These are phyloP conservation scores for Drosophila paucipuncta DNA, from an alignment of 2,888 invertebrate genomes.

Conservation along the genomic window DNA sequence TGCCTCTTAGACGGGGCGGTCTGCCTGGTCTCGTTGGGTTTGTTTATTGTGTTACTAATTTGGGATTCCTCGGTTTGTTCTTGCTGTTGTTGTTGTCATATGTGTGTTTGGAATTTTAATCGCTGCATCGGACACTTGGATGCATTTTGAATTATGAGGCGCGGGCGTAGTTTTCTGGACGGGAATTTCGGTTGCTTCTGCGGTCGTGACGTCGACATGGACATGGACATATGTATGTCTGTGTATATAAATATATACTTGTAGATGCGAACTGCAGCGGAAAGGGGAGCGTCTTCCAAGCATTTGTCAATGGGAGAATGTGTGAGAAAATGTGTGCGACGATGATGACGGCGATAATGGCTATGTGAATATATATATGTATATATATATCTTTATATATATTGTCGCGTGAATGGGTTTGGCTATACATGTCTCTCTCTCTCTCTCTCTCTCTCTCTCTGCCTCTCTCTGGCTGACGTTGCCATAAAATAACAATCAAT, in stretches of 20 bases:
- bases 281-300: slow-evolving; percentile 43
- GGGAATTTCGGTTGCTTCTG: slow-evolving; percentile 53
- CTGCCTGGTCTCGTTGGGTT: slow-evolving; percentile 62
- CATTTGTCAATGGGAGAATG: slow-evolving; percentile 69
- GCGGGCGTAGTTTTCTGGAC: slow-evolving; percentile 53
- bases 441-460: background rate
- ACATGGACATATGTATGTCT: slow-evolving; percentile 24
- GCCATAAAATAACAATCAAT: slow-evolving; percentile 55
- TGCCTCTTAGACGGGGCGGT: slow-evolving; percentile 39
- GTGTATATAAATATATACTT: background rate
- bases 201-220: slow-evolving; percentile 56
- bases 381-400: slow-evolving; percentile 2
- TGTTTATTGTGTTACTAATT: slow-evolving; percentile 82
- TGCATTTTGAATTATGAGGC: slow-evolving; percentile 76
- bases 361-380: slow-evolving; percentile 25
- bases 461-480: slow-evolving; percentile 5
- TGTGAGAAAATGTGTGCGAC: slow-evolving; percentile 68
- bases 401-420: slow-evolving; percentile 6
- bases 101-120: slow-evolving; percentile 76
- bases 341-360: slow-evolving; percentile 61
- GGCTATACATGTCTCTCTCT: background rate
- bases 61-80: slow-evolving; percentile 70
- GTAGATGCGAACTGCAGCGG: slow-evolving; percentile 14
- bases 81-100: slow-evolving; percentile 46
- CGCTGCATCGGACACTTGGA: slow-evolving; percentile 66